phyloP scores from a whole-genome alignment of 1,140 invertebrate species.

The Neodiprion pinetum region DNA sequence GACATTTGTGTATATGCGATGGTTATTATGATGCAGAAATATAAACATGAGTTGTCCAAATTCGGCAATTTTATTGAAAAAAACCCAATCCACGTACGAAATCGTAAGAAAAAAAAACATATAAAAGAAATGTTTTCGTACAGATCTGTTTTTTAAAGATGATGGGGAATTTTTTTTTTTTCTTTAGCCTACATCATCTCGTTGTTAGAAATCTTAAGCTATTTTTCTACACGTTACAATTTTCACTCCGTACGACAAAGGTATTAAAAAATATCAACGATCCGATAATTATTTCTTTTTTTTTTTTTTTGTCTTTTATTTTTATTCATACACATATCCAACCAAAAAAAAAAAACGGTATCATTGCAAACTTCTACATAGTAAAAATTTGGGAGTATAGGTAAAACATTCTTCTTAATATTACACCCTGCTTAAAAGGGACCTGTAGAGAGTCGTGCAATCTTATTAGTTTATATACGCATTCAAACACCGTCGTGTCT shows the following conservation, averaged over 20 bases:
- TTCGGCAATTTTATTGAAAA: neutral
- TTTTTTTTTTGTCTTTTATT: slow-evolving; percentile 26
- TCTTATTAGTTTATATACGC: slow-evolving; percentile 27
- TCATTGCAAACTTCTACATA: slow-evolving; percentile 49
- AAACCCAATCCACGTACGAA: neutral
- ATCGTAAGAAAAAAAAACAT: neutral
- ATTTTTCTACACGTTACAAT: too few relatives aligned
- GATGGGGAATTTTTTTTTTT: too few relatives aligned
- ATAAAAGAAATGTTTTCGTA: neutral
- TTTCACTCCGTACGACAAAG: neutral
- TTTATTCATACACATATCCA: slow-evolving; percentile 11
- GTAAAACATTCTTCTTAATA: slow-evolving; percentile 32
- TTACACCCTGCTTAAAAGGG: slow-evolving; percentile 50
- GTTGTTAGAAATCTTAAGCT: too few relatives aligned
- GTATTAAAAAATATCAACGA: neutral
- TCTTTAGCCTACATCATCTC: too few relatives aligned
- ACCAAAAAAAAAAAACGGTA: too few relatives aligned
- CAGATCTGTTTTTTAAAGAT: too few relatives aligned
- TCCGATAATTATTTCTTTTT: slow-evolving; percentile 12
- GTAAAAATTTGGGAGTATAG: slow-evolving; percentile 41
- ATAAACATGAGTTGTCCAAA: slow-evolving; percentile 46
- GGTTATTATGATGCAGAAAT: slow-evolving; percentile 48
- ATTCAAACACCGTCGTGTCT: neutral
- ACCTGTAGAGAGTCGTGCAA: slow-evolving; percentile 50
- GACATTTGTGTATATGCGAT: slow-evolving; percentile 48